A percentile compares a stretch with the other conserved stretches of the same genome.
Evolutionary conservation across 2,888 invertebrate species (phyloP).

Genomic region (Portevinia maculata): DNA sequence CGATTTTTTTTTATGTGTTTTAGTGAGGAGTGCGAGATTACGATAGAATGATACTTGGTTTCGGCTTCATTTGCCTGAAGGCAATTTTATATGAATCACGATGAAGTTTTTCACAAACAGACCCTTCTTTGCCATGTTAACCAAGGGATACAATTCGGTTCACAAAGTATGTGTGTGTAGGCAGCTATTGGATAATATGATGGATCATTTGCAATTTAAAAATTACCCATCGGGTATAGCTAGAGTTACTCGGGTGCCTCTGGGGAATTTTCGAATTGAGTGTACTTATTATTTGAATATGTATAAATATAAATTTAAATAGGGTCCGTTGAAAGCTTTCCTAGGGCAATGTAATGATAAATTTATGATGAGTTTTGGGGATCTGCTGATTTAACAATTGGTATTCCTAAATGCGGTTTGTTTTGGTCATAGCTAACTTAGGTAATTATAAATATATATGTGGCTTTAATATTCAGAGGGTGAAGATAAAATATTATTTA

Average conservation of each 20-base stretch:
- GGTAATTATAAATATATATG: no score
- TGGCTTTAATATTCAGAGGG: neutral
- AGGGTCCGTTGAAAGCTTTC: neutral
- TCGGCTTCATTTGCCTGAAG: constrained; percentile 48
- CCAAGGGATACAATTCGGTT: constrained; percentile 7
- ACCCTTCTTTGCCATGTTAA: constrained; percentile 58
- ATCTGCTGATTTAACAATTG: neutral
- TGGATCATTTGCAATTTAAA: constrained; percentile 69
- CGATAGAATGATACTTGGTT: constrained; percentile 41
- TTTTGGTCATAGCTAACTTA: neutral
- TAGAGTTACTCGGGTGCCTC: constrained; percentile 33
- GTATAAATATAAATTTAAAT: neutral
- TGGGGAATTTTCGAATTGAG: constrained; percentile 26
- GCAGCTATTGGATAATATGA: constrained; percentile 43
- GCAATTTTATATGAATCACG: constrained; percentile 49
- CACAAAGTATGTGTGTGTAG: constrained; percentile 42
- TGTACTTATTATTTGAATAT: constrained; percentile 21
- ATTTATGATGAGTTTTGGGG: neutral
- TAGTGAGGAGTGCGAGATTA: constrained; percentile 24
- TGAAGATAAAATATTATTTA: no score
- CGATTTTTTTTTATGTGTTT: constrained; percentile 21
- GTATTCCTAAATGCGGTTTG: neutral
- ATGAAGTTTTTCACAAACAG: constrained; percentile 53
- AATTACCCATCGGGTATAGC: constrained; percentile 41
- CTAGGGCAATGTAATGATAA: neutral